These are phyloP conservation scores for Acipenser oxyrinchus DNA, from an alignment of 2,797 vertebrate genomes.

Conservation along the genomic window DNA sequence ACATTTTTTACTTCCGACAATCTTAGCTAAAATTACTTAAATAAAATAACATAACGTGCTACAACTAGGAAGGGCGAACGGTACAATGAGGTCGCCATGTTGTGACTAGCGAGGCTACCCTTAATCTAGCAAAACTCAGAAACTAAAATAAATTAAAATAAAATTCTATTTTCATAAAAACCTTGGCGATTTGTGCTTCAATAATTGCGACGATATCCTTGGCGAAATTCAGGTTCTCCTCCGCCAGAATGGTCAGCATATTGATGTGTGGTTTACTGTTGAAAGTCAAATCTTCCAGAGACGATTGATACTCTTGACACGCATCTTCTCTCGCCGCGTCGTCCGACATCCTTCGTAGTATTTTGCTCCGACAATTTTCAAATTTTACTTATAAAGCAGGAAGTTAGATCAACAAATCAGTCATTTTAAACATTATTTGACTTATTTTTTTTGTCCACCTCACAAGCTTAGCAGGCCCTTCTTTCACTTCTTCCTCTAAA, in stretches of 20 bases:
- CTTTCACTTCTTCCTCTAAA: constrained; percentile 4
- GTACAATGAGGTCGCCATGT: constrained; percentile 28
- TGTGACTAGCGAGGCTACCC: constrained; percentile 10
- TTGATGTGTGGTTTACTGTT: constrained; percentile 99
- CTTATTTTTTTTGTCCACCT: constrained; percentile 5
- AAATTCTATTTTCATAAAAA: constrained; percentile 82
- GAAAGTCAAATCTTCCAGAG: constrained; percentile 95
- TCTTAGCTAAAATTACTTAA: not conserved
- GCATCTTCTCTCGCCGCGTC: constrained; percentile 80
- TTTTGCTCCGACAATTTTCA: constrained; percentile 35
- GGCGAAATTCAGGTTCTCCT: constrained; percentile 97
- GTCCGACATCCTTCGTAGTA: constrained; percentile 60
- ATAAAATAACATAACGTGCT: not conserved
- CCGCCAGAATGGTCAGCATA: constrained; percentile 98
- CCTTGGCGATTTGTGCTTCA: constrained; percentile 99
- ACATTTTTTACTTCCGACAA: no score
- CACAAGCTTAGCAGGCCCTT: constrained; percentile 12
- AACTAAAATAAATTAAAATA: constrained; percentile 30
- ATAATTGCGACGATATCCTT: constrained; percentile 99
- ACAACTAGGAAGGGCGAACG: constrained; percentile 3
- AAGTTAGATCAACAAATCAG: constrained; percentile 36
- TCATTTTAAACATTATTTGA: constrained; percentile 45
- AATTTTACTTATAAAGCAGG: constrained; percentile 21
- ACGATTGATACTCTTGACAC: constrained; percentile 91
- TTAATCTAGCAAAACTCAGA: constrained; percentile 24